Evolutionary conservation across 2,797 vertebrate genomes (phyloP).

Genomic region (Sebastes cheni): DNA sequence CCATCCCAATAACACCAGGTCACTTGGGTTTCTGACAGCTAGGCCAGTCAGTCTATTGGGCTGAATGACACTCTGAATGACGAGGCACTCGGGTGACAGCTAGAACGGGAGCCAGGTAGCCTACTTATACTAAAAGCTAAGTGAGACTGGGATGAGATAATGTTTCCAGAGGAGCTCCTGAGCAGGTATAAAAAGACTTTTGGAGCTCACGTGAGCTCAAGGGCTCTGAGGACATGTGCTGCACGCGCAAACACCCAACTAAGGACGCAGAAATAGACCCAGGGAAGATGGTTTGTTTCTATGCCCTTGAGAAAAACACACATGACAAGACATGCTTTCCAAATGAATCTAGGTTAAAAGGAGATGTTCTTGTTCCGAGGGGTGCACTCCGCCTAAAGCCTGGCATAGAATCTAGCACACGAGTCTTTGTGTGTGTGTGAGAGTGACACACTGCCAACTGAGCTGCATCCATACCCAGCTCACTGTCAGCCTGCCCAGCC

Average conservation of each 20-base stretch:
- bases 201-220: conserved; percentile 27
- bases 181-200: conserved; percentile 38
- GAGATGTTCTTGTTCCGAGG: conserved; percentile 55
- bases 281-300: neutral
- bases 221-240: conserved; percentile 15
- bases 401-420: conserved; percentile 20
- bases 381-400: conserved; percentile 39
- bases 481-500: conserved; percentile 49
- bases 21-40: conserved; percentile 36
- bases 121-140: conserved; percentile 28
- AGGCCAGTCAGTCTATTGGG: neutral
- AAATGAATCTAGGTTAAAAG: conserved; percentile 70
- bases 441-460: neutral
- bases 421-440: neutral
- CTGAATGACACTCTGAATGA: conserved; percentile 44
- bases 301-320: neutral
- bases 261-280: neutral
- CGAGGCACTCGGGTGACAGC: conserved; percentile 35
- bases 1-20: conserved; percentile 27
- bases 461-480: conserved; percentile 45
- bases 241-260: neutral
- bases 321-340: conserved; percentile 15
- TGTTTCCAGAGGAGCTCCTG: conserved; percentile 44
- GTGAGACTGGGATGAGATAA: conserved; percentile 7
- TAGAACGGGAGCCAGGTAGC: neutral